Conservation (phyloP, 2,113 vertebrate species). For the Phyllostomus discolor region DNA sequence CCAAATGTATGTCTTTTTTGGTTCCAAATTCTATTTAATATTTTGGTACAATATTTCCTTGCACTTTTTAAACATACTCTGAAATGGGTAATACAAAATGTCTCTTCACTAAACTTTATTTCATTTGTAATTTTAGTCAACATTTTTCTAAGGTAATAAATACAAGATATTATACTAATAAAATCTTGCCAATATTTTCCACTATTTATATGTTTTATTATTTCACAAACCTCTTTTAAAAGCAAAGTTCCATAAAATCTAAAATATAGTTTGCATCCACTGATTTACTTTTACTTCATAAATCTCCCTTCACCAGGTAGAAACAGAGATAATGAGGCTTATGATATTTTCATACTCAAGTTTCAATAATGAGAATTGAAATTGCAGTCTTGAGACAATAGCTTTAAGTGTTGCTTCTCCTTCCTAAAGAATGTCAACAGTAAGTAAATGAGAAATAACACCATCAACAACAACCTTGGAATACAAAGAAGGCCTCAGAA, state of each 20-base stretch:
- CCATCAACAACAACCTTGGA: not conserved
- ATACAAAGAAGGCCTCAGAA: not conserved
- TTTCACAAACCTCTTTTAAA: not conserved
- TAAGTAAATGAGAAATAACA: not conserved
- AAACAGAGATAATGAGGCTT: not conserved
- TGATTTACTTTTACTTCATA: constrained; percentile 6
- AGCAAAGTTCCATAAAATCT: not conserved
- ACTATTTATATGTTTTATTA: not conserved
- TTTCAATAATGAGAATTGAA: not conserved
- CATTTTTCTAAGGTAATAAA: not conserved
- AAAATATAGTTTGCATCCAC: not conserved
- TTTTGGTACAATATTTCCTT: not conserved
- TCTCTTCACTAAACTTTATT: not conserved
- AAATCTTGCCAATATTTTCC: not conserved
- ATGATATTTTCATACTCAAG: not conserved
- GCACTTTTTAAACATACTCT: not conserved
- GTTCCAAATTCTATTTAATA: not conserved
- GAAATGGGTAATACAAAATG: not conserved
- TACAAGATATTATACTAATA: not conserved
- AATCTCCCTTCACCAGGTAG: not conserved
- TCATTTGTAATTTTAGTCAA: not conserved
- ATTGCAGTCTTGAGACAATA: not conserved
- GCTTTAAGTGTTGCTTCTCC: not conserved
- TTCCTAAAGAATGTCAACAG: not conserved
- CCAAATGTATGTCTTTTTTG: not conserved